These are phyloP conservation scores for Haplotaxodon microlepis DNA, from an alignment of 2,113 vertebrate species.

Conservation along the genomic window DNA sequence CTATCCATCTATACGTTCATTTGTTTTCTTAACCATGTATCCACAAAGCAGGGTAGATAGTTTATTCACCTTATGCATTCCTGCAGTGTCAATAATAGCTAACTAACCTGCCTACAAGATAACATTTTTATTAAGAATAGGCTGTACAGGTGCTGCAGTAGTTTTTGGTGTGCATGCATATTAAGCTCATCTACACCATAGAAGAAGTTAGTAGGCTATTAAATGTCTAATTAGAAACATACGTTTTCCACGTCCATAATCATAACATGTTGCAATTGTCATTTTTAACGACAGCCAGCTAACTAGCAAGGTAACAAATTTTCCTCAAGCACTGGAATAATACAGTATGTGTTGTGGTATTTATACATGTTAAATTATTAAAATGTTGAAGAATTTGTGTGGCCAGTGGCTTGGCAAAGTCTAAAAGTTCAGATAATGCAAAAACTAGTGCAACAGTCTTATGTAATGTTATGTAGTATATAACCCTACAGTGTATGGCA, in stretches of 20 bases:
- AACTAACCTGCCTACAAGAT: neutral
- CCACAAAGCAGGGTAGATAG: neutral
- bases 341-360: neutral
- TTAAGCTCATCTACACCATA: neutral
- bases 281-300: neutral
- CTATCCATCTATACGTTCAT: neutral
- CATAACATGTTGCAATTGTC: neutral
- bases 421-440: neutral
- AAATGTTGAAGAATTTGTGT: neutral
- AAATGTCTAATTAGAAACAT: neutral
- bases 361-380: neutral
- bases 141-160: neutral
- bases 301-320: neutral
- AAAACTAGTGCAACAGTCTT: neutral
- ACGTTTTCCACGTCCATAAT: neutral
- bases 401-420: neutral
- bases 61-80: neutral
- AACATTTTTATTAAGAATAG: neutral
- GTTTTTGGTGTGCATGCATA: neutral
- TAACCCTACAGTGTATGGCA: neutral
- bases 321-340: neutral
- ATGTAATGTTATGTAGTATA: neutral
- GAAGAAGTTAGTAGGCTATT: neutral
- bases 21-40: neutral
- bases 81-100: neutral